These are phyloP conservation scores for Homarus americanus DNA, from an alignment of 1,140 invertebrate species.

Conservation along the genomic window DNA sequence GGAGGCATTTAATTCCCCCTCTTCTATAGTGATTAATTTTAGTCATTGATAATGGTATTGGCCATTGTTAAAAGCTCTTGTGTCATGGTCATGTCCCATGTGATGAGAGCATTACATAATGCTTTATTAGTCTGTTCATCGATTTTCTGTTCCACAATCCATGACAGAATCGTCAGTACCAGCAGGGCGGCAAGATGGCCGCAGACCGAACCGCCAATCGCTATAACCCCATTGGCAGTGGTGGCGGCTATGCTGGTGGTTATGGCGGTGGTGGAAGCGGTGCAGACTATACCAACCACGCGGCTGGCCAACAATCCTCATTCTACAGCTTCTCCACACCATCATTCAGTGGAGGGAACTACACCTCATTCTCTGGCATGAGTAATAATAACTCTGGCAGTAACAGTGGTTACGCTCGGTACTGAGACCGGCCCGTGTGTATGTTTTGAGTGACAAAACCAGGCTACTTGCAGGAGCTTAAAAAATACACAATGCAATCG, in stretches of 20 bases:
- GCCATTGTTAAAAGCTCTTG: not conserved
- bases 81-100: not conserved
- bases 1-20: not conserved
- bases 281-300: slow-evolving; percentile 45
- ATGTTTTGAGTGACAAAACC: slow-evolving; percentile 58
- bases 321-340: slow-evolving; percentile 69
- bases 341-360: slow-evolving; percentile 64
- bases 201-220: slow-evolving; percentile 66
- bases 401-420: slow-evolving; percentile 48
- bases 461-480: slow-evolving; percentile 44
- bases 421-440: slow-evolving; percentile 47
- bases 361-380: slow-evolving; percentile 66
- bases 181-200: slow-evolving; percentile 68
- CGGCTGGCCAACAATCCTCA: slow-evolving; percentile 51
- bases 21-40: not conserved
- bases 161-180: slow-evolving; percentile 62
- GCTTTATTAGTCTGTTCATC: not conserved
- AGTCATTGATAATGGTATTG: not conserved
- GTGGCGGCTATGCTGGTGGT: slow-evolving; percentile 60
- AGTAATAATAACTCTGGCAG: slow-evolving; percentile 36
- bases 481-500: slow-evolving; percentile 43
- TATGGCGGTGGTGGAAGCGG: slow-evolving; percentile 32
- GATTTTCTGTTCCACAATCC: slow-evolving; percentile 7
- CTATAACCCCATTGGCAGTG: slow-evolving; percentile 69
- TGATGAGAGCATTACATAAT: not conserved